phyloP scores from a whole-genome alignment of 2,797 vertebrate species.

The Melanotaenia trifasciata region DNA sequence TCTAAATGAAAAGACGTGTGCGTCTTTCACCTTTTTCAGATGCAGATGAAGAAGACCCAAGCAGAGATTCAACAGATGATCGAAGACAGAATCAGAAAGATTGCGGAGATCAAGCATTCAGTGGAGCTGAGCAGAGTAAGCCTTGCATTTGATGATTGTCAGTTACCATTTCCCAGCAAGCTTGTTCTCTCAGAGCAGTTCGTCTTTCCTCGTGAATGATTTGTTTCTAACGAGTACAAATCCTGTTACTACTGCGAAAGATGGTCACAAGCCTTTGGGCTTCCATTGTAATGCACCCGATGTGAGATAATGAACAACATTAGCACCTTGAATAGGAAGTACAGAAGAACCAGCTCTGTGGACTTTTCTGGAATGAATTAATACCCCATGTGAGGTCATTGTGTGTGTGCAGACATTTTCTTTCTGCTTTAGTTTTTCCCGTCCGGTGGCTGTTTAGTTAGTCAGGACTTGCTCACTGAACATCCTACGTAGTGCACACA shows the following conservation, averaged over 20 bases:
- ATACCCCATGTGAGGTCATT: not conserved
- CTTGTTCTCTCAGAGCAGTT: not conserved
- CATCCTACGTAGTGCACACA: no score
- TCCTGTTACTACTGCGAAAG: no score
- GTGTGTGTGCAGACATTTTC: not conserved
- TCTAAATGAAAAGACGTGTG: not conserved
- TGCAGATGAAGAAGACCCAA: constrained; percentile 21
- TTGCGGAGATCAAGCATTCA: constrained; percentile 55
- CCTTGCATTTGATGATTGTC: not conserved
- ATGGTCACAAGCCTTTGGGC: no score
- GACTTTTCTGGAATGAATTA: not conserved
- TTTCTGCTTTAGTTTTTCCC: not conserved
- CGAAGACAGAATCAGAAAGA: constrained; percentile 44
- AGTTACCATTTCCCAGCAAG: not conserved
- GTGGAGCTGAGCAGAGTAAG: constrained; percentile 17
- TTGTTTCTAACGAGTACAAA: not conserved
- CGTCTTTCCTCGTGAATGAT: not conserved
- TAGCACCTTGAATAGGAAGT: not conserved
- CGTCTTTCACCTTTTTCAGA: not conserved
- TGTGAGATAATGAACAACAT: no score
- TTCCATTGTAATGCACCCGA: not conserved
- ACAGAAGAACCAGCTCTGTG: not conserved
- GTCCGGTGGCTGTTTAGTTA: not conserved
- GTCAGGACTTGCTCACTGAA: no score
- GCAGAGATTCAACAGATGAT: constrained; percentile 55